Evolutionary conservation across 2,797 vertebrate genomes (phyloP), one percentile per base, ranked within the genome.

Genomic region (Mormyrus hasselquistii): DNA sequence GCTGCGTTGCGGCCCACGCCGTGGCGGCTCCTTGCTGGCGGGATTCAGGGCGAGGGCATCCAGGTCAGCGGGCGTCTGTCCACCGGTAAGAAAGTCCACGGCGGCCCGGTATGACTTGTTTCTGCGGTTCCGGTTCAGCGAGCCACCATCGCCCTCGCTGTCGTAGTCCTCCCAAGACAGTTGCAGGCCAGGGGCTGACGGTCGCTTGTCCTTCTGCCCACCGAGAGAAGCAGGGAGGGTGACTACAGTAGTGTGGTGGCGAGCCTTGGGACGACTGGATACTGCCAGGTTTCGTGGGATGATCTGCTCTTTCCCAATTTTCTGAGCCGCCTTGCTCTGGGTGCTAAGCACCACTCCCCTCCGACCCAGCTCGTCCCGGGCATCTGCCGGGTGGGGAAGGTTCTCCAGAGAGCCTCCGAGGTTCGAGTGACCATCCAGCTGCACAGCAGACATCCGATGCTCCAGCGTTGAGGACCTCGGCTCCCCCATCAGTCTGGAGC

Each of bases 61-160:
- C 76, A 0, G 79, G 41, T 65, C 91, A 2, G 10, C 25, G 0
- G 79, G 53, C 1, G 94, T 92, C 0, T 91, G 52, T 0, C 22
- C 88, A 9, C 93, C 89, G 73, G 94, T 93, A 49, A 92, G 91
- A 19, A 95, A 96, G 91, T 95, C 97, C 94, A 99, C 96, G 14
- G 98, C 98, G 0, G 95, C 97, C 0, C 97, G 95, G 93, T 99
- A 99, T 0, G 98, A 99, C 92, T 96, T 97, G 94, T 97, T 99
- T 92, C 98, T 95, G 84, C 98, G 95, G 92, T 98, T 99, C 34
- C 97, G 96, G 84, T 95, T 95, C 85, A 97, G 91, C 0, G 88
- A 3, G 0, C 94, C 95, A 0, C 94, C 94, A 0, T 94, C 92
- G 0, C 94, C 95, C 0, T 98, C 97, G 2, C 92, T 95, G 89